These are phyloP conservation scores for Ypsolopha scabrella DNA, from an alignment of 2,888 invertebrate species.

Conservation along the genomic window DNA sequence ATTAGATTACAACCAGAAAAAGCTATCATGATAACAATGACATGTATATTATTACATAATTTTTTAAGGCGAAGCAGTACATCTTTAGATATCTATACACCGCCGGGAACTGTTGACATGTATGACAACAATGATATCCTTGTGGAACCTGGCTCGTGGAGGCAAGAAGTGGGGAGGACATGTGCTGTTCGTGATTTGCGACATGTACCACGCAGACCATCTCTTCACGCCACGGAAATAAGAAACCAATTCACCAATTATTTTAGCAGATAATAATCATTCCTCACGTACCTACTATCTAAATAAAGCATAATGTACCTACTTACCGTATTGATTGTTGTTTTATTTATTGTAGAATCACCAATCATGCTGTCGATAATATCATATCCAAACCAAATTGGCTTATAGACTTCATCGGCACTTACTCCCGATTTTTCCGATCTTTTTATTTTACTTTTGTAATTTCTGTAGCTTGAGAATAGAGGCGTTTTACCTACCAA, in stretches of 20 bases:
- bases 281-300: no score
- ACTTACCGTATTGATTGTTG: conserved; percentile 1
- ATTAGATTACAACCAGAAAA: conserved; percentile 10
- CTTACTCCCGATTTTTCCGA: conserved; percentile 6
- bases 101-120: conserved; percentile 12
- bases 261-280: conserved; percentile 1
- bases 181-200: conserved; percentile 4
- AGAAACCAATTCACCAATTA: conserved; percentile 5
- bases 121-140: conserved; percentile 10
- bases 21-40: conserved; percentile 10
- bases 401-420: conserved; percentile 4
- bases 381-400: conserved; percentile 7
- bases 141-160: conserved; percentile 14
- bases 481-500: no score
- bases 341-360: conserved; percentile 7
- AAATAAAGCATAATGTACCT: background rate
- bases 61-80: conserved; percentile 13
- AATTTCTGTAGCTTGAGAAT: conserved; percentile 6
- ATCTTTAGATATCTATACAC: conserved; percentile 3
- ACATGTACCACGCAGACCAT: background rate
- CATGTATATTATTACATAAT: conserved; percentile 15
- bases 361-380: conserved; percentile 7
- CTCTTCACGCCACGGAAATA: conserved; percentile 4
- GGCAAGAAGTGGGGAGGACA: conserved; percentile 3
- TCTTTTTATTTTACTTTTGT: conserved; percentile 7